Evolutionary conservation across 2,888 invertebrate genomes (phyloP).

Genomic region (Gibbula magus): DNA sequence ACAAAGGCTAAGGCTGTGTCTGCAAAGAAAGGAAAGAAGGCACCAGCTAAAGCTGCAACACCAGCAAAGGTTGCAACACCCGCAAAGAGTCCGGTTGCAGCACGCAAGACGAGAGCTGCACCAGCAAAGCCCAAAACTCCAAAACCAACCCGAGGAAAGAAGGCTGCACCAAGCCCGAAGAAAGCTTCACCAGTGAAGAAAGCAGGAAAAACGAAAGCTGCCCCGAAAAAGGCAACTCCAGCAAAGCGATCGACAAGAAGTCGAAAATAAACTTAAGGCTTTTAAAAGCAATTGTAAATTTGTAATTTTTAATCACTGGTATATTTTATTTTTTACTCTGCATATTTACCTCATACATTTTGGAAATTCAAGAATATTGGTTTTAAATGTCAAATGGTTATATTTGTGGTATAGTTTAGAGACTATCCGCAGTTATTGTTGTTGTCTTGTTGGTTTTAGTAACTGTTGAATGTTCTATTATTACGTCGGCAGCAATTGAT

Average conservation of each 20-base stretch:
- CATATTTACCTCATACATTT: background rate
- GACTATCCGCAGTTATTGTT: background rate
- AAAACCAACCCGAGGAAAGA: conserved; percentile 20
- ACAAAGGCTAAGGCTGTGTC: background rate
- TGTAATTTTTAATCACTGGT: background rate
- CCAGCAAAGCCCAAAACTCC: conserved; percentile 19
- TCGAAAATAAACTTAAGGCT: background rate
- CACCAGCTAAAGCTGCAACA: conserved; percentile 21
- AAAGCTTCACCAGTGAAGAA: conserved; percentile 15
- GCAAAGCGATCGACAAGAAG: conserved; percentile 26
- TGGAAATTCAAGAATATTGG: background rate
- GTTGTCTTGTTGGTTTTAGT: conserved; percentile 6
- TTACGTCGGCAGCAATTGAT: too few relatives aligned
- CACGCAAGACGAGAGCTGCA: conserved; percentile 17
- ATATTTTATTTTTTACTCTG: background rate
- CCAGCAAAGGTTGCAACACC: background rate
- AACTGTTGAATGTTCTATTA: background rate
- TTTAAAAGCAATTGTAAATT: background rate
- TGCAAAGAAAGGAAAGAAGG: conserved; percentile 16
- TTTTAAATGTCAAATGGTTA: too few relatives aligned
- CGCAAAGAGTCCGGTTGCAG: background rate
- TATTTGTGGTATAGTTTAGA: too few relatives aligned
- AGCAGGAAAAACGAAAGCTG: background rate
- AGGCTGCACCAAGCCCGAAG: background rate
- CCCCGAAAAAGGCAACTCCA: conserved; percentile 24